Percentiles rank a stretch among this genome's conserved stretches.
Evolutionary conservation across 1,140 invertebrate genomes (phyloP).

Genomic region (Achatina immaculata): DNA sequence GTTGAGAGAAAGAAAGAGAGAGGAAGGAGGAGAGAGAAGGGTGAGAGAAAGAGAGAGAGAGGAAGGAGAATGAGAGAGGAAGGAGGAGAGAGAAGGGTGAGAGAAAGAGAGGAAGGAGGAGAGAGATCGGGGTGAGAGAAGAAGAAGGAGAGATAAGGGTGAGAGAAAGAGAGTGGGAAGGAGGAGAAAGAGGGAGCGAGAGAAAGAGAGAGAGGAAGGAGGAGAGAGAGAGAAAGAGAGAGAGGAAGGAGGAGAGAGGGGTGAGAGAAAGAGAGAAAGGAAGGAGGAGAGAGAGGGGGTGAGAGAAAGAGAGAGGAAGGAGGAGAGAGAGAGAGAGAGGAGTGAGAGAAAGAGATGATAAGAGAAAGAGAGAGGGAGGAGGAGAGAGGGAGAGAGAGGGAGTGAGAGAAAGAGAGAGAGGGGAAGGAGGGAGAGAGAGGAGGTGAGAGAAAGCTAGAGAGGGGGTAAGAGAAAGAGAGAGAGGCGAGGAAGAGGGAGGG

Average conservation of each 20-base stretch:
- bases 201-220: background rate
- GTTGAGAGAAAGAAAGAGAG: background rate
- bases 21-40: background rate
- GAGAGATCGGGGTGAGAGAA: background rate
- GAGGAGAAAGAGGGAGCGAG: background rate
- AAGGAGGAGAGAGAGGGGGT: background rate
- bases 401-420: too few species aligned
- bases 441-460: too few species aligned
- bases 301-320: background rate
- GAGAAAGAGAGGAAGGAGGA: background rate
- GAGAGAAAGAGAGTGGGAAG: background rate
- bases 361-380: too few species aligned
- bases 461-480: too few species aligned
- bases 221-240: background rate
- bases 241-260: background rate
- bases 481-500: too few species aligned
- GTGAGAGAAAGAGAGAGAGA: background rate
- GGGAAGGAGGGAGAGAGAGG: too few species aligned
- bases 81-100: background rate
- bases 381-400: too few species aligned
- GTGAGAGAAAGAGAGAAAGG: background rate
- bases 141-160: background rate
- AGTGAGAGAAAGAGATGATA: too few species aligned
- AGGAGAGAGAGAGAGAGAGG: background rate
- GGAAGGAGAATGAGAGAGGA: background rate